Conservation (phyloP, 1,140 invertebrate genomes). For the Drosophila serrata region DNA sequence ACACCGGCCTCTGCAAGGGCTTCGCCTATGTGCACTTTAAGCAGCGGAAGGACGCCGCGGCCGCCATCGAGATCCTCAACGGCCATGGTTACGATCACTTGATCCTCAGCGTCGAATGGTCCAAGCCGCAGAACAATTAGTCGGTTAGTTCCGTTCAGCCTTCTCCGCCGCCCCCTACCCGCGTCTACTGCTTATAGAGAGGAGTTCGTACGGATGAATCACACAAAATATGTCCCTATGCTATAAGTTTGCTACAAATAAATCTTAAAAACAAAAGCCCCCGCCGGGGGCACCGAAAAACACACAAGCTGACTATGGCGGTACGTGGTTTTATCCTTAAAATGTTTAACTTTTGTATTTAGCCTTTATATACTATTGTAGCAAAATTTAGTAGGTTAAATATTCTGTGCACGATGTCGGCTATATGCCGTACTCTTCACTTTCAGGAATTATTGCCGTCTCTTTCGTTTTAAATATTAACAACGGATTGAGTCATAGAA, state of each 20-base stretch:
- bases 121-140: slow-evolving; percentile 90
- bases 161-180: slow-evolving; percentile 21
- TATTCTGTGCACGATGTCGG: not conserved
- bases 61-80: slow-evolving; percentile 95
- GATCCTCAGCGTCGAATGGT: slow-evolving; percentile 99
- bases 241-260: slow-evolving; percentile 72
- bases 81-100: slow-evolving; percentile 99
- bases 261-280: slow-evolving; percentile 33
- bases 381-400: not conserved
- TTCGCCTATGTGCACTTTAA: slow-evolving; percentile 99
- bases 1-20: slow-evolving; percentile 93
- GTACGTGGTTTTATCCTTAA: no score
- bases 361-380: no score
- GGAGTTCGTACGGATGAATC: slow-evolving; percentile 35
- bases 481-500: not conserved
- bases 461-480: slow-evolving; percentile 8
- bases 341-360: no score
- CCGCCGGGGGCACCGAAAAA: slow-evolving; percentile 23
- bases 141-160: slow-evolving; percentile 16
- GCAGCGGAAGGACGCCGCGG: slow-evolving; percentile 94
- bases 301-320: not conserved
- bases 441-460: not conserved
- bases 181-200: slow-evolving; percentile 37
- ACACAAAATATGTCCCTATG: slow-evolving; percentile 51
- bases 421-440: not conserved